These are phyloP conservation scores for Colletes gigas DNA, from an alignment of 1,140 invertebrate species.

Conservation along the genomic window DNA sequence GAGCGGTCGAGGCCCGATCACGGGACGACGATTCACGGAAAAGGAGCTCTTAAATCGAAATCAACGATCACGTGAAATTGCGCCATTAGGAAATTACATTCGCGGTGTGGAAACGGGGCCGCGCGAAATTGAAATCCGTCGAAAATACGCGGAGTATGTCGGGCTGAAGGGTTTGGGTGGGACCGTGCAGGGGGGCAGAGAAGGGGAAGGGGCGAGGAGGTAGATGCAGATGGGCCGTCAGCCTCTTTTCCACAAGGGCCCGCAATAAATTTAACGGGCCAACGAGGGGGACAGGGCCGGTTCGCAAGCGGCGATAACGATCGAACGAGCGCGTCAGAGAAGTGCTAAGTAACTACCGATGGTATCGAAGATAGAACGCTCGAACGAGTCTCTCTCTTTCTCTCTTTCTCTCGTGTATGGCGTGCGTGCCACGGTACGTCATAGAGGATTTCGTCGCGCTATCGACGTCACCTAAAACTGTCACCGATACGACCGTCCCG, in stretches of 20 bases:
- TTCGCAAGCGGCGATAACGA: constrained; percentile 72
- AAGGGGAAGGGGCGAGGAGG: neutral
- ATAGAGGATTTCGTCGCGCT: neutral
- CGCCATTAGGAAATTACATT: neutral
- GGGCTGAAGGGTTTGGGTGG: neutral
- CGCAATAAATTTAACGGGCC: constrained; percentile 77
- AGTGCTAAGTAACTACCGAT: constrained; percentile 81
- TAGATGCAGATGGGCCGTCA: constrained; percentile 63
- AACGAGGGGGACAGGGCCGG: constrained; percentile 71
- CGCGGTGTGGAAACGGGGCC: neutral
- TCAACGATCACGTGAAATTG: neutral
- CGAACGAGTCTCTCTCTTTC: constrained; percentile 48
- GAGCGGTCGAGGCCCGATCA: neutral
- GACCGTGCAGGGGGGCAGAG: neutral
- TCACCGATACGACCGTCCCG: constrained; percentile 32
- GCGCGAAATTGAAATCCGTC: constrained; percentile 3
- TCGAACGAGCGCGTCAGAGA: constrained; percentile 76
- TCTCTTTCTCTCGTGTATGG: constrained; percentile 37
- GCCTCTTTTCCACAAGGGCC: constrained; percentile 67
- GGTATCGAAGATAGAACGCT: constrained; percentile 71
- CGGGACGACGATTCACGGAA: neutral
- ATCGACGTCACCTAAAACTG: constrained; percentile 32
- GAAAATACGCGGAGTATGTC: too few relatives aligned
- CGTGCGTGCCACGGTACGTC: constrained; percentile 36
- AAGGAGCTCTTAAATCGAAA: neutral